These are phyloP conservation scores for Cryptus armator DNA, from an alignment of 2,888 invertebrate genomes.

Conservation along the genomic window DNA sequence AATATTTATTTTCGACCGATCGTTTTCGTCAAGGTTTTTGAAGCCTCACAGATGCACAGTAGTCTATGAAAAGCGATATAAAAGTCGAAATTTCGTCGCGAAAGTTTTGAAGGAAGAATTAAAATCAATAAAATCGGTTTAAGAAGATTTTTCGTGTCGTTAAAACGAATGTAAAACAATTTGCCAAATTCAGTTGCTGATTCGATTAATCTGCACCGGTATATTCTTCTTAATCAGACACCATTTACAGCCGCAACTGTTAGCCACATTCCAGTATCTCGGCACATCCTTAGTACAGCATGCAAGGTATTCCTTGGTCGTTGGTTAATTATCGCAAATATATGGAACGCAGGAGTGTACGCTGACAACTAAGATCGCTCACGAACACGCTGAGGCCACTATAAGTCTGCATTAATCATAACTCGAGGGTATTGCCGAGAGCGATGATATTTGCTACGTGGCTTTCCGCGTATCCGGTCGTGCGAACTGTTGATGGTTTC, in stretches of 20 bases:
- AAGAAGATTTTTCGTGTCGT: not conserved
- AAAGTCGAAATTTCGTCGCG: not conserved
- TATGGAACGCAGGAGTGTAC: slow-evolving; percentile 57
- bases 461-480: slow-evolving; percentile 53
- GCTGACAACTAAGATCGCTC: slow-evolving; percentile 76
- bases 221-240: not conserved
- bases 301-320: slow-evolving; percentile 53
- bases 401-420: slow-evolving; percentile 79
- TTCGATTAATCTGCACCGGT: not conserved
- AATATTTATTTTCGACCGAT: not conserved
- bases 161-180: not conserved
- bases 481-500: slow-evolving; percentile 23
- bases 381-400: slow-evolving; percentile 51
- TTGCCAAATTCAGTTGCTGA: not conserved
- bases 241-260: not conserved
- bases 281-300: slow-evolving; percentile 1
- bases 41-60: no score
- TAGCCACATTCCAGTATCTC: not conserved
- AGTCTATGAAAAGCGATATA: no score
- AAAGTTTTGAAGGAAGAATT: not conserved
- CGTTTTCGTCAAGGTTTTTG: not conserved
- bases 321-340: slow-evolving; percentile 76
- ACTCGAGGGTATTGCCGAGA: slow-evolving; percentile 72
- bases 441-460: slow-evolving; percentile 49
- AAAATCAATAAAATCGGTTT: not conserved